Evolutionary conservation across 2,797 vertebrate species (phyloP).

Genomic region (Xenopus petersii): DNA sequence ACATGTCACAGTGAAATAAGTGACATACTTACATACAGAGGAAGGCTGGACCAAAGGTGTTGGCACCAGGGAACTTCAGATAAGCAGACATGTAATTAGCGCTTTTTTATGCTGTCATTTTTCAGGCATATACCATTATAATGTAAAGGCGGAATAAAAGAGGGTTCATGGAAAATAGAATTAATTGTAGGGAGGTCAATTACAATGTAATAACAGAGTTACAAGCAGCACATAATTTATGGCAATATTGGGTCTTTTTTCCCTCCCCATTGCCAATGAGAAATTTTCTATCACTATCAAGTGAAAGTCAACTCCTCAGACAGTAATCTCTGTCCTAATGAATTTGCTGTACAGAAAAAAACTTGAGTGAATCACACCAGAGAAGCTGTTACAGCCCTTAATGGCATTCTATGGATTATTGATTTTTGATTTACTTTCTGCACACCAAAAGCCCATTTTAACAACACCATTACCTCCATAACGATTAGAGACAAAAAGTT

Average conservation of each 20-base stretch:
- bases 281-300: conserved; percentile 83
- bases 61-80: conserved; percentile 87
- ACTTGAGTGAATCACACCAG: conserved; percentile 75
- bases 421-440: conserved; percentile 99
- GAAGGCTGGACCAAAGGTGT: conserved; percentile 87
- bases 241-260: conserved; percentile 80
- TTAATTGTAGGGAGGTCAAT: conserved; percentile 98
- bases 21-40: conserved; percentile 93
- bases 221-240: conserved; percentile 98
- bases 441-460: conserved; percentile 96
- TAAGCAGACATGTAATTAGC: conserved; percentile 99
- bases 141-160: conserved; percentile 99
- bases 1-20: conserved; percentile 99
- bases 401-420: conserved; percentile 99
- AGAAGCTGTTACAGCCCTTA: conserved; percentile 87
- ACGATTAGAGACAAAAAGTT: conserved; percentile 99
- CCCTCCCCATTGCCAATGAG: conserved; percentile 84
- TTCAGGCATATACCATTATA: conserved; percentile 99
- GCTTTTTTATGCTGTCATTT: conserved; percentile 99
- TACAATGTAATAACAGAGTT: conserved; percentile 90
- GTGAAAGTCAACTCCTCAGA: conserved; percentile 88
- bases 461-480: conserved; percentile 99
- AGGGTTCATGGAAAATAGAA: conserved; percentile 98
- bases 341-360: conserved; percentile 84
- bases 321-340: conserved; percentile 91